phyloP scores from a whole-genome alignment of 2,113 vertebrate species.

The Meleagris gallopavo region DNA sequence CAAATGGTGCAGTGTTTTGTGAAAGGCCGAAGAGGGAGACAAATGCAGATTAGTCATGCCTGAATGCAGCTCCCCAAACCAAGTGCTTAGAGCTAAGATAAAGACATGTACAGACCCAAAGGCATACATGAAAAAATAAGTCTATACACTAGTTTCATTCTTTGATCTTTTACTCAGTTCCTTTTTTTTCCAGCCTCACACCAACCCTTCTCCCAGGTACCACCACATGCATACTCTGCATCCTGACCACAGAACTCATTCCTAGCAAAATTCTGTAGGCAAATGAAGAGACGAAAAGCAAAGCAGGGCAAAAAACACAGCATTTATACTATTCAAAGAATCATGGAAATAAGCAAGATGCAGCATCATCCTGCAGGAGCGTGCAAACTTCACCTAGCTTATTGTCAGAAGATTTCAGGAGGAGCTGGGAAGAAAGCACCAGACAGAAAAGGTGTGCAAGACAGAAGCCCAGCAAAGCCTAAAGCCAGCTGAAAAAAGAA shows the following conservation, averaged over 20 bases:
- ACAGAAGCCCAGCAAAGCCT: not conserved
- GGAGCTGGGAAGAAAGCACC: not conserved
- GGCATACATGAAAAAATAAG: not conserved
- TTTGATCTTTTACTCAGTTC: slow-evolving; percentile 10
- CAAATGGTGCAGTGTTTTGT: slow-evolving; percentile 3
- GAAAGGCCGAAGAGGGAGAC: not conserved
- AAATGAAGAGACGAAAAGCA: not conserved
- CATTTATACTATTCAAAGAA: accelerated
- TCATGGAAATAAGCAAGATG: not conserved
- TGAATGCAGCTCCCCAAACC: slow-evolving; percentile 21
- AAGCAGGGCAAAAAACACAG: not conserved
- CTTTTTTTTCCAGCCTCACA: not conserved
- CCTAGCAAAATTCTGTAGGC: not conserved
- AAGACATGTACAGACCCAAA: not conserved
- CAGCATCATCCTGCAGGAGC: not conserved
- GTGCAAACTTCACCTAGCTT: not conserved
- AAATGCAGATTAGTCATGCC: slow-evolving; percentile 26
- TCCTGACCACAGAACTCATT: not conserved
- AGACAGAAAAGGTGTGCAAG: not conserved
- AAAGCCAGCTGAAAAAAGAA: not conserved
- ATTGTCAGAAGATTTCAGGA: not conserved
- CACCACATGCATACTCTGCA: not conserved
- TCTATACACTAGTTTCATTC: not conserved
- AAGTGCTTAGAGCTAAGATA: slow-evolving; percentile 3
- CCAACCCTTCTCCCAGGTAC: not conserved